These are phyloP conservation scores for Limnephilus marmoratus DNA, from an alignment of 2,888 invertebrate genomes.

Conservation along the genomic window DNA sequence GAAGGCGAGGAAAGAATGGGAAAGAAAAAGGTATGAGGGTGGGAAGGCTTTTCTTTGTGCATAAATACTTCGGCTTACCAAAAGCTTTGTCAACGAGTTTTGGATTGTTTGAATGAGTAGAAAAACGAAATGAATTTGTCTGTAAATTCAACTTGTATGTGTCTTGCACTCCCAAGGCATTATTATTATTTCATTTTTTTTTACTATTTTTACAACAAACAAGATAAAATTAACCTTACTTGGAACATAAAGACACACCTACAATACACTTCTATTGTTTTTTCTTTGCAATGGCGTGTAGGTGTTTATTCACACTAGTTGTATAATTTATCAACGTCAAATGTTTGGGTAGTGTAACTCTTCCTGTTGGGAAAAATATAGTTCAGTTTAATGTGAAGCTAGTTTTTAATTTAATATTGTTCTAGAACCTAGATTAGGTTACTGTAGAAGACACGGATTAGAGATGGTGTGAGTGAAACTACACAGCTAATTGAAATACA, in stretches of 20 bases:
- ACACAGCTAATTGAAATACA: background rate
- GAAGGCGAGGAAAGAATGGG: too few relatives aligned
- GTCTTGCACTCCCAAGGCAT: too few relatives aligned
- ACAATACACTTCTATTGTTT: background rate
- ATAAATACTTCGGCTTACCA: too few relatives aligned
- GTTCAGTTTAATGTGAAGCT: background rate
- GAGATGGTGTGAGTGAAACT: background rate
- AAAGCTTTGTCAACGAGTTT: too few relatives aligned
- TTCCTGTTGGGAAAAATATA: background rate
- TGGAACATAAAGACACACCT: background rate
- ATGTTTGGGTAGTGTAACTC: background rate
- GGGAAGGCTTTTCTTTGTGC: too few relatives aligned
- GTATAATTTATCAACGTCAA: background rate
- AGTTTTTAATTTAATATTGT: background rate
- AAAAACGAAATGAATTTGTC: too few relatives aligned
- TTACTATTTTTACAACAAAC: background rate
- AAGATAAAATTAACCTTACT: background rate
- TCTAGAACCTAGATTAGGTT: background rate
- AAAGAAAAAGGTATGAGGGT: too few relatives aligned
- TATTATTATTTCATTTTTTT: too few relatives aligned
- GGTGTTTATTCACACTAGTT: background rate
- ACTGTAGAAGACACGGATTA: background rate
- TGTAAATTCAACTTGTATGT: too few relatives aligned
- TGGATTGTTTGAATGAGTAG: too few relatives aligned
- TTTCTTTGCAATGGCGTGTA: background rate